Evolutionary conservation across 2,113 vertebrate genomes (phyloP).

Genomic region (Gobius niger): DNA sequence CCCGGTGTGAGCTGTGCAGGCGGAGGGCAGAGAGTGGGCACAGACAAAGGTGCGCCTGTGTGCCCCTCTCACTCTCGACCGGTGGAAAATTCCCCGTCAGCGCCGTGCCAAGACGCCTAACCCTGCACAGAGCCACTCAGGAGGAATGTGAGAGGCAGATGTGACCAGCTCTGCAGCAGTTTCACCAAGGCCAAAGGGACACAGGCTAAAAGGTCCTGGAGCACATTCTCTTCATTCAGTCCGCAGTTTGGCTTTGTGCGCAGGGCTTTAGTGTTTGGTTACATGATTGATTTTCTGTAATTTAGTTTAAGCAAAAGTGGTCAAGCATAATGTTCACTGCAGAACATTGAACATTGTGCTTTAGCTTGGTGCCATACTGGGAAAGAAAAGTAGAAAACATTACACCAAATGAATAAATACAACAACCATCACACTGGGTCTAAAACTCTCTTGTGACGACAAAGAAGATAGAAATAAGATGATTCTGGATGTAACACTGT

Average conservation of each 20-base stretch:
- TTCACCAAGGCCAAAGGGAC: constrained; percentile 25
- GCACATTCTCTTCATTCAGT: neutral
- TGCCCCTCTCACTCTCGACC: constrained; percentile 61
- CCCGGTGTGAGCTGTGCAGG: constrained; percentile 39
- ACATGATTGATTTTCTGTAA: neutral
- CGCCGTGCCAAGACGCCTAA: constrained; percentile 63
- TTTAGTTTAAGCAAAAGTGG: neutral
- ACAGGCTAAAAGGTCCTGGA: neutral
- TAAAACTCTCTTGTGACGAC: too few species aligned
- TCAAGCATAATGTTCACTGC: neutral
- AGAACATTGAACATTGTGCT: too few species aligned
- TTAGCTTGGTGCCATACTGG: too few species aligned
- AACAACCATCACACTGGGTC: too few species aligned
- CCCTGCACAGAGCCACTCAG: constrained; percentile 34
- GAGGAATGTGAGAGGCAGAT: constrained; percentile 60
- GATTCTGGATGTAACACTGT: too few species aligned
- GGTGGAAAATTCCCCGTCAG: constrained; percentile 72
- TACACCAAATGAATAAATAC: too few species aligned
- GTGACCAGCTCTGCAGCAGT: constrained; percentile 42
- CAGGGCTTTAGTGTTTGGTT: neutral
- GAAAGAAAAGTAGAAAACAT: too few species aligned
- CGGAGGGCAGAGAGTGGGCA: constrained; percentile 49
- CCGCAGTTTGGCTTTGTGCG: constrained; percentile 4
- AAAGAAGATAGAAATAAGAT: too few species aligned
- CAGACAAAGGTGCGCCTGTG: constrained; percentile 73